These are phyloP conservation scores for Epinephelus malabaricus DNA, from an alignment of 2,797 vertebrate species.

Conservation along the genomic window DNA sequence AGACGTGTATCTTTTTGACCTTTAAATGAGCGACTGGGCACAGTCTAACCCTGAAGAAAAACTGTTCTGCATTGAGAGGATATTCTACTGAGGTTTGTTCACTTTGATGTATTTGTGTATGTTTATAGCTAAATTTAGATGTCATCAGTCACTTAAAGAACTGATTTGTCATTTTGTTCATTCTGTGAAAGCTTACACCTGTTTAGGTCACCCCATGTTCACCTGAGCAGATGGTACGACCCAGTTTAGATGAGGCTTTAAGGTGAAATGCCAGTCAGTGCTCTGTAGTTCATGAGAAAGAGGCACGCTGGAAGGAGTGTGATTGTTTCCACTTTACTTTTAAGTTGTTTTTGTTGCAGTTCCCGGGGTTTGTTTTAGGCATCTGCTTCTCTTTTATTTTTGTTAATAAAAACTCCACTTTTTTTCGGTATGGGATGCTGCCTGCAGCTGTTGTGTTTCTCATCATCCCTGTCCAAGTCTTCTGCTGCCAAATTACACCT, in stretches of 20 bases:
- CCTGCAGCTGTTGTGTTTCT: not conserved
- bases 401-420: not conserved
- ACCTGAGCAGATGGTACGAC: not conserved
- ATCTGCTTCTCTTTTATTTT: not conserved
- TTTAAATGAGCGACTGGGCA: not conserved
- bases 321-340: constrained; percentile 3
- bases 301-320: not conserved
- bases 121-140: not conserved
- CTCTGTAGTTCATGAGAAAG: not conserved
- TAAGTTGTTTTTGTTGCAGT: not conserved
- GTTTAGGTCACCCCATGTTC: not conserved
- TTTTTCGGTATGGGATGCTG: not conserved
- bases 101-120: not conserved
- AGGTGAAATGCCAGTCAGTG: not conserved
- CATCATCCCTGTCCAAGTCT: not conserved
- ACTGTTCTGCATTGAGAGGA: not conserved
- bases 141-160: not conserved
- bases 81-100: not conserved
- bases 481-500: not conserved
- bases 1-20: not conserved
- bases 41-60: not conserved
- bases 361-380: not conserved
- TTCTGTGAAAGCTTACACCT: not conserved
- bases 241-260: not conserved
- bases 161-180: not conserved